Percentiles rank a stretch among this genome's conserved stretches.
These are phyloP conservation scores for Phrynocephalus versicolor DNA, from an alignment of 2,113 vertebrate genomes.

Conservation along the genomic window DNA sequence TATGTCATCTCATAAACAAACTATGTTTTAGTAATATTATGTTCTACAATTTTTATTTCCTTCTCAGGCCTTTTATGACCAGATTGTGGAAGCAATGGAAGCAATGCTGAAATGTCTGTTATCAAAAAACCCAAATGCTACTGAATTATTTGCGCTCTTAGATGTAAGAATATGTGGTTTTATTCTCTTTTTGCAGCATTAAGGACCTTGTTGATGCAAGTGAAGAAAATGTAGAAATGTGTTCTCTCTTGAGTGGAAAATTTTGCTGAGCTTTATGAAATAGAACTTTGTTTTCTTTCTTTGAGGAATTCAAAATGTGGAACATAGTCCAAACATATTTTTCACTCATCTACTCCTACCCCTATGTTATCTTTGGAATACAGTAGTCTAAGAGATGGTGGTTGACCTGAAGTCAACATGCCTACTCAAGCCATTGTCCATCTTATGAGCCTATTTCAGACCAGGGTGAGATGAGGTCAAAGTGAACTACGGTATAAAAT, in stretches of 20 bases:
- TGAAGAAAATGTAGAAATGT: neutral
- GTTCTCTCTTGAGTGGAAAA: no score
- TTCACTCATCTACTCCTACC: neutral
- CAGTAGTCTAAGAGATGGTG: neutral
- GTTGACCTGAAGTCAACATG: neutral
- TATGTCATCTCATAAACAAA: no score
- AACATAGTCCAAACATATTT: neutral
- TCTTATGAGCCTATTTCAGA: no score
- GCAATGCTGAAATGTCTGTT: slow-evolving; percentile 52
- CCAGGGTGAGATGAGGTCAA: no score
- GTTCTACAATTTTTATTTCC: neutral
- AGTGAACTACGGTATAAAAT: no score
- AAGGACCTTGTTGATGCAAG: neutral
- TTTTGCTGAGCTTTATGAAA: neutral
- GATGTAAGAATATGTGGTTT: slow-evolving; percentile 39
- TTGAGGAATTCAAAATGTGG: neutral
- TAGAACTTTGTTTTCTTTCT: neutral
- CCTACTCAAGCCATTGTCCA: no score
- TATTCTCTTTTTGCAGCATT: neutral
- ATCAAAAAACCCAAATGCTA: slow-evolving; percentile 51
- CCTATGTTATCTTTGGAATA: neutral
- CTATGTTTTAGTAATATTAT: neutral
- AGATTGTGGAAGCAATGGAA: slow-evolving; percentile 58
- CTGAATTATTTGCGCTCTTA: slow-evolving; percentile 55
- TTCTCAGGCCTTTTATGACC: slow-evolving; percentile 44